Evolutionary conservation across 64 coral and sea anemone genomes (phyloP).

Genomic region (Montipora efflorescens): DNA sequence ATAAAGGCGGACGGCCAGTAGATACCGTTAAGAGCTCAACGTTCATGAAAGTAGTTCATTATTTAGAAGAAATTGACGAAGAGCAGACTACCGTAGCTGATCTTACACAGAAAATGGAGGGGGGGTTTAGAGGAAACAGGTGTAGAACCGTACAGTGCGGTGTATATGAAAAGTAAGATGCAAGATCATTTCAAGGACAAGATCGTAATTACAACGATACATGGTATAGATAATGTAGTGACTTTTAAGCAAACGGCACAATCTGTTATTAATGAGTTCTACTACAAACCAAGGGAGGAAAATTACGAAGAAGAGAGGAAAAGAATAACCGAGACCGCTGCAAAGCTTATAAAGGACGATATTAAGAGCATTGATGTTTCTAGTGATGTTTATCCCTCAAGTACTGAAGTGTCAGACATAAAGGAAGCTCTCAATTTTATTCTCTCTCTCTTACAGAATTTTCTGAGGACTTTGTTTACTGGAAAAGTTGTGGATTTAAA

Average conservation of each 20-base stretch:
- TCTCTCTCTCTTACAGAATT: conserved; percentile 9
- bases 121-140: background rate
- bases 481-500: conserved; percentile 55
- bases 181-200: conserved; percentile 49
- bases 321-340: conserved; percentile 36
- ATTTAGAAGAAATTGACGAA: conserved; percentile 57
- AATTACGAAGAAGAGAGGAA: conserved; percentile 18
- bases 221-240: conserved; percentile 53
- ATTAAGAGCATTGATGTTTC: conserved; percentile 24
- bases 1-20: conserved; percentile 1
- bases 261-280: conserved; percentile 5
- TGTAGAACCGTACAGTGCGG: background rate
- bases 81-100: conserved; percentile 42
- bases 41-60: conserved; percentile 50
- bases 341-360: conserved; percentile 49
- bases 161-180: conserved; percentile 61
- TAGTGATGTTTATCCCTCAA: conserved; percentile 40
- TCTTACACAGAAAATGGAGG: conserved; percentile 24
- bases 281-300: background rate
- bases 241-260: conserved; percentile 40
- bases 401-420: background rate
- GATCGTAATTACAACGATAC: conserved; percentile 49
- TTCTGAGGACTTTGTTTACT: conserved; percentile 22
- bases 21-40: conserved; percentile 18
- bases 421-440: conserved; percentile 33